phyloP scores from a whole-genome alignment of 2,888 invertebrate species.

The Diadegma fenestrale region DNA sequence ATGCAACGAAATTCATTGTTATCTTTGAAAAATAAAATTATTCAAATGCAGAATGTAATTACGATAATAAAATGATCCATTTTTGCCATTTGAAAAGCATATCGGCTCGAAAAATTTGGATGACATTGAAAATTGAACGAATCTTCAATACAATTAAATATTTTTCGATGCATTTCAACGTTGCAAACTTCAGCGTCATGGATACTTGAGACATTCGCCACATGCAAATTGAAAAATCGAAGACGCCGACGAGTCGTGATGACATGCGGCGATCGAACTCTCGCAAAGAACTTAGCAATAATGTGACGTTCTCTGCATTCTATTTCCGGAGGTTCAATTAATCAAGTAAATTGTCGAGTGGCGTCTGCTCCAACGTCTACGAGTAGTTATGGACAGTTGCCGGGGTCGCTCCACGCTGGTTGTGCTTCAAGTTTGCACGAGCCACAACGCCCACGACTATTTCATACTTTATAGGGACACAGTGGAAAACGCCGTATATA shows the following conservation, averaged over 20 bases:
- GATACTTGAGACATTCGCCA: background rate
- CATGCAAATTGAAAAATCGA: conserved; percentile 29
- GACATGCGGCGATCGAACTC: conserved; percentile 54
- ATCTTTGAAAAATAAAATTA: no score
- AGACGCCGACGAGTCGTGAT: conserved; percentile 55
- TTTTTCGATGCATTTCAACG: no score
- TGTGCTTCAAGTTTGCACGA: conserved; percentile 42
- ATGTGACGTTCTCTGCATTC: conserved; percentile 29
- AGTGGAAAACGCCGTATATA: conserved; percentile 4
- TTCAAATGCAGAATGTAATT: no score
- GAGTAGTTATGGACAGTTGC: conserved; percentile 17
- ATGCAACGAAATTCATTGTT: no score
- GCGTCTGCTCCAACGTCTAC: conserved; percentile 48
- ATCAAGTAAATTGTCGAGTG: conserved; percentile 70
- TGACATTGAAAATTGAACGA: no score
- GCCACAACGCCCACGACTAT: conserved; percentile 19
- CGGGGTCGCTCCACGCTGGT: conserved; percentile 10
- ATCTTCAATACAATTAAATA: no score
- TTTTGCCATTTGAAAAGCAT: no score
- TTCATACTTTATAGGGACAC: background rate
- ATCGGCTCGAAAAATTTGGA: no score
- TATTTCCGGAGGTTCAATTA: conserved; percentile 63
- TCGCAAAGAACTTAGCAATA: conserved; percentile 31
- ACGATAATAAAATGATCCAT: no score
- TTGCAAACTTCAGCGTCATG: no score